Base-by-base conservation (phyloP, 2,888 invertebrate species). In the Clunio marinus region DNA sequence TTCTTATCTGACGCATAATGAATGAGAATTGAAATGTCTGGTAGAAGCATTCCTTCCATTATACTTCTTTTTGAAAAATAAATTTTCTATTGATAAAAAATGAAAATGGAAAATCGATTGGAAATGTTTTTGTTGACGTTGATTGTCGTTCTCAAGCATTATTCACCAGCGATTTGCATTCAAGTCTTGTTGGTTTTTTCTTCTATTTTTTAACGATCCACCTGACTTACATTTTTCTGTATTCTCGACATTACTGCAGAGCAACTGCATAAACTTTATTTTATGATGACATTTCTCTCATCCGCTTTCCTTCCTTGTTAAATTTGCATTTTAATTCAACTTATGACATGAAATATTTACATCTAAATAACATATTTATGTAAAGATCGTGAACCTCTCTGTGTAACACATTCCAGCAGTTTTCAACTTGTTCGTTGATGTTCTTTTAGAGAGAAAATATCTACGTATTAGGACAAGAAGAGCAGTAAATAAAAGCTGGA, bases 71-170 rank as follows among this genome's bases (percentile, higher is more conserved):
- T 22, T 4, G 51, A 13, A 13, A 22, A 51, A 51, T 22, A 22
- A 51, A 51, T 51, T 41, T 15, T n/a, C 41, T n/a, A 51, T 51
- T 22, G 22, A n/a, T n/a, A n/a, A n/a, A n/a, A n/a, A n/a, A n/a
- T n/a, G 51, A 51, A 51, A 51, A 51, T 51, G 51, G 51, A 51
- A 51, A 51, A 51, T 51, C 51, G 51, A 51, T 51, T 51, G 7
- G 51, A 51, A 22, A n/a, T 4, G 2, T 51, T 51, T 4, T 22
- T 22, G n/a, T n/a, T n/a, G n/a, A n/a, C n/a, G n/a, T n/a, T n/a
- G 51, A 17, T 51, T 51, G 17, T 22, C 51, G 2, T 22, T 51
- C 51, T 22, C 51, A 13, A 32, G 35, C 35, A 8, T n/a, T n/a
- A n/a, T n/a, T n/a, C n/a, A n/a, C n/a, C n/a, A n/a, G n/a, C n/a